Conservation (phyloP, 2,113 vertebrate species). For the Chelonoidis abingdonii region DNA sequence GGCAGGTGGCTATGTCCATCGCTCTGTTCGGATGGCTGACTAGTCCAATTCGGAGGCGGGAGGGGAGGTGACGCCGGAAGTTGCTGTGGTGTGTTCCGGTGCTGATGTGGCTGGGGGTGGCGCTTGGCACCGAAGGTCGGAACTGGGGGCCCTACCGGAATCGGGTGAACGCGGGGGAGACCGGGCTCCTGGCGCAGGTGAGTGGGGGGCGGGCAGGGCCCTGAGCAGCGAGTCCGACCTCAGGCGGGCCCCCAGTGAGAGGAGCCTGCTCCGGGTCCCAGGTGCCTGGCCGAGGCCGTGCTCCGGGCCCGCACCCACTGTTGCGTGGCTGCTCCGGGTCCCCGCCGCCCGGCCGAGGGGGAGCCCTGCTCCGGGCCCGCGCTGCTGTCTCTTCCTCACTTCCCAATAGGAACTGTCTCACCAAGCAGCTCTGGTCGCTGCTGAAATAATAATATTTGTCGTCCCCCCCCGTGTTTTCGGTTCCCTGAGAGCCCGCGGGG, state of each 20-base stretch:
- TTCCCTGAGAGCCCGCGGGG: too few species aligned
- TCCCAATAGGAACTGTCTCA: too few species aligned
- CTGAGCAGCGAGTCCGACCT: not conserved
- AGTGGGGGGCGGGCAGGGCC: not conserved
- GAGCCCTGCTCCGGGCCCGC: not conserved
- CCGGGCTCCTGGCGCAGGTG: not conserved
- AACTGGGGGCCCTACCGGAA: rapidly evolving
- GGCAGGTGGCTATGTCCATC: rapidly evolving
- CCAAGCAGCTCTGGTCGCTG: not conserved
- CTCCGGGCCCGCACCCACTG: not conserved
- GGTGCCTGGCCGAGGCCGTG: not conserved
- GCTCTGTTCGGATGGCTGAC: rapidly evolving
- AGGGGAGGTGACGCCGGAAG: not conserved
- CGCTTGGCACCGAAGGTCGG: not conserved
- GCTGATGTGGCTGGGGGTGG: slow-evolving; percentile 63
- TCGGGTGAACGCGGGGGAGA: too few species aligned
- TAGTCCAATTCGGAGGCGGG: rapidly evolving
- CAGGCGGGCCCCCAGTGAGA: not conserved
- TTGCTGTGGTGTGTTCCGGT: slow-evolving; percentile 23
- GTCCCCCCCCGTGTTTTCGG: not conserved
- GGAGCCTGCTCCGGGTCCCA: not conserved
- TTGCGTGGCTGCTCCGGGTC: not conserved
- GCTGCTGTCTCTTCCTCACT: not conserved
- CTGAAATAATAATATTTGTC: not conserved
- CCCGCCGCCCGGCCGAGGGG: not conserved